Evolutionary conservation across 2,797 vertebrate species (phyloP), one percentile per base, ranked within the genome.

Genomic region (Tragelaphus eurycerus): DNA sequence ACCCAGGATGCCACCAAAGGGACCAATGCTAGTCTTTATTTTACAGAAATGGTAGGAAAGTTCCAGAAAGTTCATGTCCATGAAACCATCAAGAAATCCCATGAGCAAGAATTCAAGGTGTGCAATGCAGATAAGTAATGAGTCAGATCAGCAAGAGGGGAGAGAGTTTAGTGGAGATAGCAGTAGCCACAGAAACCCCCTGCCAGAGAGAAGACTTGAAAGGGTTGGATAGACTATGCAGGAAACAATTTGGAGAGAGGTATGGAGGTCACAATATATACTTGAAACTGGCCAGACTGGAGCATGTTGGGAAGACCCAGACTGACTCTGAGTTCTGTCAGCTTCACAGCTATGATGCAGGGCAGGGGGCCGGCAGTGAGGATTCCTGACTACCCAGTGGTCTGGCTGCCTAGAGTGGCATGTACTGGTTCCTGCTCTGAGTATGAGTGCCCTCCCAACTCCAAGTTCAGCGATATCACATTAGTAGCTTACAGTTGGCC

Each of bases 21-120:
- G 50, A 55, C 50, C 2, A 4, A 5, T 54, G 86, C 7, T 21
- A 34, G 29, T 52, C 21, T 82, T 23, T 38, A 46, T 91, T 38
- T 57, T 59, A 27, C 6, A 57, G 60, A 67, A 76, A 91, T 57
- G 31, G 8, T 78, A 52, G 52, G n/a, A 12, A 55, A 46, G 9
- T 38, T 31, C 16, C 38, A 87, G 46, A 64, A 10, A 17, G 14
- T 48, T 93, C 48, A 14, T 6, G 0, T 31, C 62, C 34, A 83
- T 11, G 29, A 87, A 95, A 25, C 67, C 59, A n/a, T 55, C 59
- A 60, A 96, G 88, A 85, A 96, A 90, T 93, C 59, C 60, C 55
- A 46, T 31, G 29, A 84, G 14, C 86, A 67, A 48, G 29, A 95
- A 67, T 89, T 57, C 60, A 71, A 93, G 38, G 60, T 50, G 7